Base-by-base conservation (phyloP, 2,797 vertebrate genomes). In the Lophius americanus region DNA sequence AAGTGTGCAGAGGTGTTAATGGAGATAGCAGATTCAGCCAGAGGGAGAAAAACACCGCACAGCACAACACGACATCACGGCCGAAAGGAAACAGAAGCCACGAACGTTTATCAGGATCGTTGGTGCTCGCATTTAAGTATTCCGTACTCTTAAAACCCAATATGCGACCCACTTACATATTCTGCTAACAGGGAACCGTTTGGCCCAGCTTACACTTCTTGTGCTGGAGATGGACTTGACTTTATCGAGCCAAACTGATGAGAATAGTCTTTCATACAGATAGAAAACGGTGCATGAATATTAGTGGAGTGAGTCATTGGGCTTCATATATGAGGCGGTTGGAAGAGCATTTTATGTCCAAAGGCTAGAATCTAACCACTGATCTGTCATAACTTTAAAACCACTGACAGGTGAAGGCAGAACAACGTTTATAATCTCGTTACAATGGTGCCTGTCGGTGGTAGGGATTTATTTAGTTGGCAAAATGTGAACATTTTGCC, bases 1-100 rank as follows among this genome's bases (percentile, higher is more conserved):
- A 60, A 68, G 51, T 56, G 66, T 55, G 56, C 37, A 49, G 48
- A 86, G 78, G 88, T 90, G 88, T 89, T 90, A 86, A 89, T 89
- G 78, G 86, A 90, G 76, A 85, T 88, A 86, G 91, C 85, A 91
- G 86, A 86, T 87, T 72, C 64, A 76, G 81, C 71, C 77, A 69
- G 67, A 77, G 78, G 84, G 76, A 86, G 64, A 70, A 75, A 78
- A 42, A 52, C 68, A 63, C 64, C 81, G 76, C 56, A 9, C 44
- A 51, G 56, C 75, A 68, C 44, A 73, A 73, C 75, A 60, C 47
- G 32, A 75, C 81, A 78, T 78, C 64, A 51, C 7, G 35, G 42
- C 60, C 78, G 85, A 78, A 85, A 76, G 73, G 51, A 79, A 89
- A 85, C 80, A 75, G 81, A 76, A 83, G 85, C 68, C 61, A 13